Base-by-base conservation (phyloP, 2,113 vertebrate species). In the Rafetus swinhoei region DNA sequence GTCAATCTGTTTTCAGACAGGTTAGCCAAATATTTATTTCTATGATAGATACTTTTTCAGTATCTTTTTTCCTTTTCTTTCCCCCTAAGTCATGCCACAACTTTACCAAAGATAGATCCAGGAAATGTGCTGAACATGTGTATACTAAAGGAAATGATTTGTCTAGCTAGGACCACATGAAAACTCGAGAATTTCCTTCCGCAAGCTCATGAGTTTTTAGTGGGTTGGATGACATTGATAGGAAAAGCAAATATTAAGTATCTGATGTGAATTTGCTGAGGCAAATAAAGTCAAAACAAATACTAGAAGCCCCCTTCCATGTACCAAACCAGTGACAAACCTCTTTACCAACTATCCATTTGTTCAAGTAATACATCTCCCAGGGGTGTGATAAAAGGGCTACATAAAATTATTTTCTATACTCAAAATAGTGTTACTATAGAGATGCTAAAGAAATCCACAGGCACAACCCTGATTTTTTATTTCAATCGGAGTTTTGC, bases 151-250 rank as follows among this genome's bases (percentile, higher is more conserved):
- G 69, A 94, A 97, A 95, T 92, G 0, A 85, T 90, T 95, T 90
- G 72, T 83, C 77, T 90, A 82, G 82, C 22, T 76, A 89, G 85
- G 84, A 91, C 84, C 92, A 88, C 79, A 89, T 87, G 53, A 94
- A 86, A 96, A 96, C 55, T 65, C 60, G 45, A 90, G 60, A 85
- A 95, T 92, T 96, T 95, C 77, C 83, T 96, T 90, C 76, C 5
- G 0, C 24, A 85, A 72, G 62, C 55, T 94, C 87, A 25, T 53
- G 79, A 69, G 81, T 89, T 90, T 93, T 79, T 86, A 95, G 84
- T 72, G 79, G 80, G 90, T 88, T 95, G 57, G 77, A 95, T 87
- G 85, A 93, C 82, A 69, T 76, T 45, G 84, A 87, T 7, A 92
- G 80, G 45, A 94, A 94, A 95, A 92, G 11, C 25, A 93, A 86